Evolutionary conservation across 2,888 invertebrate genomes (phyloP).

Genomic region (Napeogenes sylphis): DNA sequence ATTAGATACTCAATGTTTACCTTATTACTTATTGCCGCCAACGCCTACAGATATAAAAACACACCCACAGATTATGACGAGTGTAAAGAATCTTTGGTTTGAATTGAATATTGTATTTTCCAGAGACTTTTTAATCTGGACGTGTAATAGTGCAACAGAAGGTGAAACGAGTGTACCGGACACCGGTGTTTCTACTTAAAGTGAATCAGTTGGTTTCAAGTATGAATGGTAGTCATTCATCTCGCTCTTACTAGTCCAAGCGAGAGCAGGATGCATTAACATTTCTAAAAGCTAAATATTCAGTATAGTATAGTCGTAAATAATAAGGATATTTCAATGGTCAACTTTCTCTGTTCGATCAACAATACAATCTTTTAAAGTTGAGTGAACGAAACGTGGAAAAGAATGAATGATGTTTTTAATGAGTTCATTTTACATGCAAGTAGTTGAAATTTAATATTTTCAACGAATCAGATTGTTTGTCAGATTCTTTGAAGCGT

Average conservation of each 20-base stretch:
- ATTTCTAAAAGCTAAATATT: conserved; percentile 16
- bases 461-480: conserved; percentile 44
- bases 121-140: conserved; percentile 47
- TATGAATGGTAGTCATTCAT: conserved; percentile 44
- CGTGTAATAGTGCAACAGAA: conserved; percentile 44
- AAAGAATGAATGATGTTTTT: neutral
- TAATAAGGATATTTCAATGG: conserved; percentile 29
- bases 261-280: conserved; percentile 23
- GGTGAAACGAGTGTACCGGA: conserved; percentile 43
- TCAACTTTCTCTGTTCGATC: conserved; percentile 27
- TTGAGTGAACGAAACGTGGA: conserved; percentile 6
- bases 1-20: conserved; percentile 66
- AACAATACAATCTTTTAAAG: conserved; percentile 7
- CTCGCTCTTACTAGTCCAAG: conserved; percentile 35
- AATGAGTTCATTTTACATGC: conserved; percentile 18
- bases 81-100: conserved; percentile 41
- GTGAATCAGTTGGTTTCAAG: conserved; percentile 38
- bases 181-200: conserved; percentile 34
- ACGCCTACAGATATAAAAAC: conserved; percentile 65
- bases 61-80: conserved; percentile 52
- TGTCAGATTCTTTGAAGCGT: conserved; percentile 53
- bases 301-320: conserved; percentile 23
- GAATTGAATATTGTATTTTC: conserved; percentile 36
- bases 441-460: conserved; percentile 21
- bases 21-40: conserved; percentile 66